A percentile compares a stretch with the other conserved stretches of the same genome.
Conservation (phyloP, 2,888 invertebrate genomes). For the Aplocera efformata region DNA sequence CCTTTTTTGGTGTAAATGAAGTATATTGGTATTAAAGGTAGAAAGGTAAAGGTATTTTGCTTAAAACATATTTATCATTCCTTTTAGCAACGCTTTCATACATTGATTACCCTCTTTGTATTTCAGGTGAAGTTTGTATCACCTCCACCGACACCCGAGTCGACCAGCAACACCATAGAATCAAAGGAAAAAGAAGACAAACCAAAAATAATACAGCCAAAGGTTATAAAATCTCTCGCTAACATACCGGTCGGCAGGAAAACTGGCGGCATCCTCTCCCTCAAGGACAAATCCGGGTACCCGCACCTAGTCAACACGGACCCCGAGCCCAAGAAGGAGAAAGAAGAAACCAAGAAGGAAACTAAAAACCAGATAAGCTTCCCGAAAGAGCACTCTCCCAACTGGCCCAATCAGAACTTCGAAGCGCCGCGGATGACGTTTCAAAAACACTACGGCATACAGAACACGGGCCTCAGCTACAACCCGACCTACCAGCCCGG, state of each 20-base stretch:
- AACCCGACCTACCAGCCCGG: slow-evolving; percentile 48
- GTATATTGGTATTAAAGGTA: too few relatives aligned
- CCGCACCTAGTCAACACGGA: slow-evolving; percentile 72
- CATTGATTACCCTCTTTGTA: slow-evolving; percentile 1
- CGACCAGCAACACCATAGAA: slow-evolving; percentile 43
- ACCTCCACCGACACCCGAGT: slow-evolving; percentile 68
- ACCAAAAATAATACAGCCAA: slow-evolving; percentile 63
- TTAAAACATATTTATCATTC: too few relatives aligned
- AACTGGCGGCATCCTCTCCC: slow-evolving; percentile 74
- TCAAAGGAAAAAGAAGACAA: slow-evolving; percentile 60
- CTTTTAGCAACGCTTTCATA: too few relatives aligned
- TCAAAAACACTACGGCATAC: slow-evolving; percentile 63
- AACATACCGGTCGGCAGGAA: slow-evolving; percentile 67
- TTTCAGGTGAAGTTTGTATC: slow-evolving; percentile 81
- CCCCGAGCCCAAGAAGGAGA: slow-evolving; percentile 56
- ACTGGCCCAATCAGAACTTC: slow-evolving; percentile 40
- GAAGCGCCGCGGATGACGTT: slow-evolving; percentile 50
- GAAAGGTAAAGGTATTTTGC: too few relatives aligned
- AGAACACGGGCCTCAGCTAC: slow-evolving; percentile 50
- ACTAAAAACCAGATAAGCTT: slow-evolving; percentile 43
- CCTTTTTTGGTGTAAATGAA: too few relatives aligned
- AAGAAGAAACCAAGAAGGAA: slow-evolving; percentile 64
- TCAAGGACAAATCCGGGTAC: slow-evolving; percentile 77
- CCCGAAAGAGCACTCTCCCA: slow-evolving; percentile 44
- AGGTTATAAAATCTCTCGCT: slow-evolving; percentile 64